Percentiles rank a stretch among this genome's conserved stretches.
Evolutionary conservation across 2,797 vertebrate species (phyloP).

Genomic region (Schizopygopsis malacanthus): DNA sequence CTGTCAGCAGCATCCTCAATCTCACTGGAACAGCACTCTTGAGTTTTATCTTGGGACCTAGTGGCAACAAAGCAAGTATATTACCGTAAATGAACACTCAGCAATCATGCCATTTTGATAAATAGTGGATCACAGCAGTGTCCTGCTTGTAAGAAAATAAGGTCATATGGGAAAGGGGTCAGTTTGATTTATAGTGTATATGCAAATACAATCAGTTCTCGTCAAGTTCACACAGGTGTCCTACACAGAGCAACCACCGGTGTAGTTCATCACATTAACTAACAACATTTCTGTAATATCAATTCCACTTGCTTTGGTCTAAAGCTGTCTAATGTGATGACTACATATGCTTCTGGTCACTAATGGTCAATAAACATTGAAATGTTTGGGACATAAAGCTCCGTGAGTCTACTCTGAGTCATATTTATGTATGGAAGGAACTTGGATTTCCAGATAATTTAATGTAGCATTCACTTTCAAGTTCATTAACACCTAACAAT

Average conservation of each 20-base stretch:
- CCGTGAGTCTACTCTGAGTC: not conserved
- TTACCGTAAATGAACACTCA: slow-evolving; percentile 26
- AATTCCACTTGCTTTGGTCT: not conserved
- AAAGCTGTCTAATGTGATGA: not conserved
- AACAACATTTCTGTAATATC: not conserved
- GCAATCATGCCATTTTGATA: not conserved
- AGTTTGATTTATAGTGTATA: not conserved
- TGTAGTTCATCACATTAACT: not conserved
- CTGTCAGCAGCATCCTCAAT: slow-evolving; percentile 63
- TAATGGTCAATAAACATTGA: not conserved
- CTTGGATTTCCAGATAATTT: not conserved
- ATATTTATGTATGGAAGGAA: not conserved
- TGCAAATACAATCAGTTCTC: not conserved
- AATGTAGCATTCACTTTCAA: not conserved
- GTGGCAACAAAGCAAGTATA: slow-evolving; percentile 49
- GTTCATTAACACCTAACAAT: not conserved
- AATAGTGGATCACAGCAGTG: not conserved
- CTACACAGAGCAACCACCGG: not conserved
- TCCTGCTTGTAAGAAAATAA: not conserved
- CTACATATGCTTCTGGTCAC: not conserved
- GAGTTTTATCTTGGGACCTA: slow-evolving; percentile 59
- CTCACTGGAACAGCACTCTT: slow-evolving; percentile 45
- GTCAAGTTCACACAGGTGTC: not conserved
- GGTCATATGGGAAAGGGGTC: not conserved
- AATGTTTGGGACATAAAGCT: not conserved